Conservation (phyloP, 2,113 vertebrate species). For the Tragelaphus imberbis region DNA sequence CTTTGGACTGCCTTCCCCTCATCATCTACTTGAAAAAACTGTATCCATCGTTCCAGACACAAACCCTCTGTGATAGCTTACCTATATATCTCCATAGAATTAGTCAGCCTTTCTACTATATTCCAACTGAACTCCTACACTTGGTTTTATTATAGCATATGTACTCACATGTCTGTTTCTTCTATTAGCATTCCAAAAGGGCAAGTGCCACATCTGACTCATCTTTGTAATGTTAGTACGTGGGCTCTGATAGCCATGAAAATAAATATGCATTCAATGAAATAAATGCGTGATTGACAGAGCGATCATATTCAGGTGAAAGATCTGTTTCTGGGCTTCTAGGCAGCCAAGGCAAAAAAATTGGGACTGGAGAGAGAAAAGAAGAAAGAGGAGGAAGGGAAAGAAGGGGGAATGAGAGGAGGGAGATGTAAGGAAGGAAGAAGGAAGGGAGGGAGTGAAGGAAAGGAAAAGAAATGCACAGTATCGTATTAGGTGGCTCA, state of each 20-base stretch:
- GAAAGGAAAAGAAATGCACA: not conserved
- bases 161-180: not conserved
- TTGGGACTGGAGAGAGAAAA: too few species aligned
- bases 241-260: not conserved
- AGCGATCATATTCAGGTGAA: not conserved
- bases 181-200: not conserved
- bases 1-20: not conserved
- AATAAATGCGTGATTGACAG: not conserved
- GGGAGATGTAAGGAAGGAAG: not conserved
- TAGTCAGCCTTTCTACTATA: not conserved
- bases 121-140: not conserved
- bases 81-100: not conserved
- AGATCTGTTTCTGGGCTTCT: not conserved
- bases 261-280: not conserved
- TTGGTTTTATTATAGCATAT: not conserved
- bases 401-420: not conserved
- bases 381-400: rapidly evolving
- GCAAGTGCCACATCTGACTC: not conserved
- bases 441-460: not conserved
- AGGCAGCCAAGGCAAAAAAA: not conserved
- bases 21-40: not conserved
- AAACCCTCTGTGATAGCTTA: not conserved
- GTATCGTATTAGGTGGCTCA: not conserved
- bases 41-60: not conserved
- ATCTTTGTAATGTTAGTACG: not conserved